Evolutionary conservation across 2,888 invertebrate genomes (phyloP), one percentile per base, ranked within the genome.

Genomic region (Pecten maximus): DNA sequence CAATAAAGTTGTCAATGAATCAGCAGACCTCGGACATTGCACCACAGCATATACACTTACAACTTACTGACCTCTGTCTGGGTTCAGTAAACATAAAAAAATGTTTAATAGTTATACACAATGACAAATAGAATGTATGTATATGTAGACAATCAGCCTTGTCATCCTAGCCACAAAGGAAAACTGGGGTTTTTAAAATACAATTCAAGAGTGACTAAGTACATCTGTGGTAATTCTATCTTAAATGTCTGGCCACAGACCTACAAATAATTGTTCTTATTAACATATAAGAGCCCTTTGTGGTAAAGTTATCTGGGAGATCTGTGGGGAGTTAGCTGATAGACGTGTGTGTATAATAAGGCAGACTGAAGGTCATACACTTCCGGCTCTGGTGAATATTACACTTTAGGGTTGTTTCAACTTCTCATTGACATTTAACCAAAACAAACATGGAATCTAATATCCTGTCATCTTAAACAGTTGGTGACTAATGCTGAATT

Each of bases 191-290:
- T 60, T 60, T n/a, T 60, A 44, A 44, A 10, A 23, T 60, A n/a
- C 44, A 60, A 60, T 60, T 23, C n/a, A 60, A 60, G 60, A 60
- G 60, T 60, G 60, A 60, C 60, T 60, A 60, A 60, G 60, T 60
- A 60, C 60, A 23, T 60, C 60, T 60, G n/a, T 8, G 23, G 60
- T 60, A 60, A 60, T 60, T 60, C n/a, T 60, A 60, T 16, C 1
- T 19, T 4, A 19, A 16, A 10, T 19, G 16, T 48, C 48, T 1
- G 19, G 19, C 48, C 48, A 48, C 48, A 15, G 6, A 60, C 23
- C n/a, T n/a, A 60, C 23, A 0, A 23, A 60, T 60, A 60, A 60
- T 54, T 12, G 50, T 12, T 44, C 8, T 12, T 54, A 44, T 44
- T 44, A 10, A 44, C 44, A 44, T 44, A 19, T 23, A 54, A 16